Conservation (phyloP, 2,113 vertebrate species). For the Heterotilapia buettikoferi region DNA sequence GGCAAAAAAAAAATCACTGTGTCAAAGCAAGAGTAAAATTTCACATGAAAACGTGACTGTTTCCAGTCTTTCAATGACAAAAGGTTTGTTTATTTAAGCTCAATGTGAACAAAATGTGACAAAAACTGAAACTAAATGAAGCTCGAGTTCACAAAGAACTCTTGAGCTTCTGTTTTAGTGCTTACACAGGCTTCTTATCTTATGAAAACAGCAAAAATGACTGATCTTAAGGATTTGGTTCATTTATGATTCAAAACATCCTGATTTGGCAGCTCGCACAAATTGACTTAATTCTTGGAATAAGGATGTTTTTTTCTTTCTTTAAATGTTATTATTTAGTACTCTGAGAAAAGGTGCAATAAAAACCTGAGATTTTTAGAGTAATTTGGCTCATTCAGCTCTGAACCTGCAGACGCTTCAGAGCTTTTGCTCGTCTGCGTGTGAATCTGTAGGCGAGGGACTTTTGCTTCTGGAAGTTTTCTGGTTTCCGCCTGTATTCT, state of each 20-base stretch:
- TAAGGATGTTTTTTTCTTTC: not conserved
- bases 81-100: not conserved
- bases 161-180: not conserved
- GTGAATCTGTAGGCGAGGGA: not conserved
- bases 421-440: not conserved
- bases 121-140: not conserved
- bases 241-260: not conserved
- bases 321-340: not conserved
- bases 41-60: not conserved
- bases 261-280: not conserved
- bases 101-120: not conserved
- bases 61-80: not conserved
- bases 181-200: not conserved
- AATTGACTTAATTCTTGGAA: not conserved
- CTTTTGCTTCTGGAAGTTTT: not conserved
- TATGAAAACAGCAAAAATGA: not conserved
- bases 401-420: not conserved
- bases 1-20: not conserved
- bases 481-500: not conserved
- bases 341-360: not conserved
- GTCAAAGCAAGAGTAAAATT: not conserved
- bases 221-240: not conserved
- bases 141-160: not conserved
- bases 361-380: not conserved
- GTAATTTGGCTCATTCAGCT: not conserved